Percentiles rank a stretch among this genome's conserved stretches.
phyloP scores from a whole-genome alignment of 2,888 invertebrate species.

The Sarcophaga variegata region DNA sequence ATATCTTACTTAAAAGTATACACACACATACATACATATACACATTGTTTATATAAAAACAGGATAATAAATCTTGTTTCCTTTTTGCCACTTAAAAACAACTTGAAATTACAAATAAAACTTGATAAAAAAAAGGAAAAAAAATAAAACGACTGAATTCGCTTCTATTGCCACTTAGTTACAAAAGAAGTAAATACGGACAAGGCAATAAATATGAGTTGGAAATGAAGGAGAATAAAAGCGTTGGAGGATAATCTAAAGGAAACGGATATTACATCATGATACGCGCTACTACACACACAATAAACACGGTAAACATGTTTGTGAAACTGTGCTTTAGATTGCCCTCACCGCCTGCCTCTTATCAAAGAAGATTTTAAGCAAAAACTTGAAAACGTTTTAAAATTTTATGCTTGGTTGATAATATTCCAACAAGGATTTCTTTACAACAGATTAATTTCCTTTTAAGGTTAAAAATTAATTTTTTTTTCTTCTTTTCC shows the following conservation, averaged over 20 bases:
- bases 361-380: neutral
- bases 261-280: conserved; percentile 30
- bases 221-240: conserved; percentile 43
- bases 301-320: neutral
- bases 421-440: neutral
- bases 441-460: neutral
- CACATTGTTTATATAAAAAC: neutral
- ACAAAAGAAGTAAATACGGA: neutral
- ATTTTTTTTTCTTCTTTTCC: neutral
- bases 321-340: neutral
- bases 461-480: neutral
- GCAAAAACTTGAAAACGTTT: neutral
- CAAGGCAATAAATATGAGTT: conserved; percentile 28
- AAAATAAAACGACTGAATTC: neutral
- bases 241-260: conserved; percentile 39
- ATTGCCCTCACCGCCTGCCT: neutral
- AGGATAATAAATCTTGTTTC: neutral
- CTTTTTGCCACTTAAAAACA: neutral
- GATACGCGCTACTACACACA: neutral
- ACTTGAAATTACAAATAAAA: neutral
- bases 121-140: neutral
- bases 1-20: neutral
- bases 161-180: neutral
- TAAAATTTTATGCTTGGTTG: neutral
- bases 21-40: neutral